A percentile compares a stretch with the other conserved stretches of the same genome.
Conservation (phyloP, 1,140 invertebrate species). For the Chlorops oryzae region DNA sequence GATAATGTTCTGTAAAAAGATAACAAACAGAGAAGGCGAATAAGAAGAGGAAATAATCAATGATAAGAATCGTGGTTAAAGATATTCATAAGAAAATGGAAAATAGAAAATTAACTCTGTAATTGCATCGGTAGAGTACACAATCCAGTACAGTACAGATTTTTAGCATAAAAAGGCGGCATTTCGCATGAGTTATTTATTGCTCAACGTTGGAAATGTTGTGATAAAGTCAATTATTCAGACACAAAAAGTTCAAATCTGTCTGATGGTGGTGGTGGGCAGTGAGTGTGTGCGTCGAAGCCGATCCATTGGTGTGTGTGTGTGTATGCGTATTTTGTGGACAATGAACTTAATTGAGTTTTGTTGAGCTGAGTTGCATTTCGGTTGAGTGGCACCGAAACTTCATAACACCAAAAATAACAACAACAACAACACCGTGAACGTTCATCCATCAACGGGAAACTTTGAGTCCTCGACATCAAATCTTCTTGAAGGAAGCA, state of each 20-base stretch:
- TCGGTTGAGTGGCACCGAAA: no score
- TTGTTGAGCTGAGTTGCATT: no score
- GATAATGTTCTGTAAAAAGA: conserved; percentile 53
- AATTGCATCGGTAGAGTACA: conserved; percentile 25
- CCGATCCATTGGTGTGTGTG: no score
- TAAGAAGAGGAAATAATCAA: conserved; percentile 32
- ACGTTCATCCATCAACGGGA: no score
- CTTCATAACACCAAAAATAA: no score
- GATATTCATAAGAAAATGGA: conserved; percentile 33
- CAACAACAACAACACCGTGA: no score
- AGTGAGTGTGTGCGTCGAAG: not conserved
- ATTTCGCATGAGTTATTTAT: conserved; percentile 9
- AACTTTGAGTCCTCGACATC: no score
- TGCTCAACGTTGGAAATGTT: conserved; percentile 7
- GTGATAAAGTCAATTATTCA: conserved; percentile 41
- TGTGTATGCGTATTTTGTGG: no score
- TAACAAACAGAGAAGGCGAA: no score
- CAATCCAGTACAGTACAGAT: conserved; percentile 6
- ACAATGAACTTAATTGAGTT: no score
- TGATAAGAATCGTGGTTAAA: conserved; percentile 23
- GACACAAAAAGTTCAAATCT: conserved; percentile 15
- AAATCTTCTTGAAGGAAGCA: no score
- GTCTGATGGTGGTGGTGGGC: not conserved
- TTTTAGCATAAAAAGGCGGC: conserved; percentile 1
- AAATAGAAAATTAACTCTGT: conserved; percentile 36